Evolutionary conservation across 2,888 invertebrate genomes (phyloP).

Genomic region (Chymomyza fuscimana): DNA sequence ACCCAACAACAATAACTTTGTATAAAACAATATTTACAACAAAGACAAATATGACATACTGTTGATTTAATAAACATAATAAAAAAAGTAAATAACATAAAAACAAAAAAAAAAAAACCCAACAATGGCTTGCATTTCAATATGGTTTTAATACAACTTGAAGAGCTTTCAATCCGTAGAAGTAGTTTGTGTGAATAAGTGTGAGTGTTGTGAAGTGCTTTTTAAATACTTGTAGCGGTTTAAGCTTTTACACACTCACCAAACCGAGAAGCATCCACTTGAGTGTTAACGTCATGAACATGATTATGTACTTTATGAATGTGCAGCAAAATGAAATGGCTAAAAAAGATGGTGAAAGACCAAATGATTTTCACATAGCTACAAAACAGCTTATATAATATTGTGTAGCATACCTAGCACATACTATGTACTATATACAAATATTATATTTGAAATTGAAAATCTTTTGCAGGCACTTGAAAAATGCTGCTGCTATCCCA

Average conservation of each 20-base stretch:
- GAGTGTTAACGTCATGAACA: conserved; percentile 59
- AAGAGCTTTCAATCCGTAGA: neutral
- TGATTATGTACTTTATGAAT: conserved; percentile 72
- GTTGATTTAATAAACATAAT: conserved; percentile 31
- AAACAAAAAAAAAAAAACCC: conserved; percentile 28
- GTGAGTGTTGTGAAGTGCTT: conserved; percentile 46
- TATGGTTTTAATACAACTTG: conserved; percentile 47
- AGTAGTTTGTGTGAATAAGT: neutral
- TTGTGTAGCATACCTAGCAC: conserved; percentile 5
- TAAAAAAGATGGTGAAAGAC: conserved; percentile 9
- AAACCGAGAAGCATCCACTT: conserved; percentile 35
- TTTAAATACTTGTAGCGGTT: conserved; percentile 69
- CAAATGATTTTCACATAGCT: conserved; percentile 48
- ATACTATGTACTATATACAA: neutral
- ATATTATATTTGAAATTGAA: conserved; percentile 63
- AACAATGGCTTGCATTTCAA: conserved; percentile 53
- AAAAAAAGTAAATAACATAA: neutral
- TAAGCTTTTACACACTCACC: conserved; percentile 55
- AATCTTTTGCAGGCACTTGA: conserved; percentile 69
- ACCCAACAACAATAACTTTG: neutral
- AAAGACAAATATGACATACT: conserved; percentile 12
- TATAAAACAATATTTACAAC: conserved; percentile 12
- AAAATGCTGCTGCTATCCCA: conserved; percentile 47
- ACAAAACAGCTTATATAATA: conserved; percentile 61
- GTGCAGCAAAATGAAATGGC: conserved; percentile 53